These are phyloP conservation scores for Helicorthomorpha holstii DNA, from an alignment of 1,140 invertebrate genomes.

Conservation along the genomic window DNA sequence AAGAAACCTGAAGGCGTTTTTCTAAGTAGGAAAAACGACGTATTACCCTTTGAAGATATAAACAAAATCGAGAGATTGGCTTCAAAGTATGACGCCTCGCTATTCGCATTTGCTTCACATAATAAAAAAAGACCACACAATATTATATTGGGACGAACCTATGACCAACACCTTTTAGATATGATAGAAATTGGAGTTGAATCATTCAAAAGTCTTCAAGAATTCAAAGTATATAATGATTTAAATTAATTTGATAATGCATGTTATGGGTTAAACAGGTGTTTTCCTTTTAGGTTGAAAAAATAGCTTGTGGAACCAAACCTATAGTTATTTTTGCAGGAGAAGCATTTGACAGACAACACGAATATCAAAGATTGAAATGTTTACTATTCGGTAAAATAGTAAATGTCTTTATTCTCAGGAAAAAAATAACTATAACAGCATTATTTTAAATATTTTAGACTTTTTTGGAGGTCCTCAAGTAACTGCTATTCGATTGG, in stretches of 20 bases:
- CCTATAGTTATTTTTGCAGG: slow-evolving; percentile 87
- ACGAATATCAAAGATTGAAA: slow-evolving; percentile 60
- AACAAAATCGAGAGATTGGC: slow-evolving; percentile 66
- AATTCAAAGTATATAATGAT: slow-evolving; percentile 48
- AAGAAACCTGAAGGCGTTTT: slow-evolving; percentile 69
- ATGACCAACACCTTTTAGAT: slow-evolving; percentile 76
- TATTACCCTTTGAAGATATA: slow-evolving; percentile 70
- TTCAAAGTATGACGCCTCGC: slow-evolving; percentile 65
- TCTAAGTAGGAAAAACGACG: slow-evolving; percentile 61
- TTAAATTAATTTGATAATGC: not conserved
- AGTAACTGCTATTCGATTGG: slow-evolving; percentile 58
- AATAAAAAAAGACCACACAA: slow-evolving; percentile 91
- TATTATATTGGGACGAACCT: slow-evolving; percentile 74
- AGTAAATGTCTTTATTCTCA: not conserved
- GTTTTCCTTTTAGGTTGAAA: slow-evolving; percentile 34
- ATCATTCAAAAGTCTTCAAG: slow-evolving; percentile 53
- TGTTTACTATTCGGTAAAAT: slow-evolving; percentile 48
- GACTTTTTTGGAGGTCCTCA: slow-evolving; percentile 87
- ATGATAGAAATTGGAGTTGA: slow-evolving; percentile 91
- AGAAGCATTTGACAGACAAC: slow-evolving; percentile 64
- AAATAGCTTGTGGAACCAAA: slow-evolving; percentile 65
- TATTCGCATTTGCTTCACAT: slow-evolving; percentile 80
- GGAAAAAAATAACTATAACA: not conserved
- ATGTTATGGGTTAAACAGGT: not conserved
- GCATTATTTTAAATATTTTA: slow-evolving; percentile 20